phyloP scores from a whole-genome alignment of 2,888 invertebrate species.

The Anagyrus pseudococci region DNA sequence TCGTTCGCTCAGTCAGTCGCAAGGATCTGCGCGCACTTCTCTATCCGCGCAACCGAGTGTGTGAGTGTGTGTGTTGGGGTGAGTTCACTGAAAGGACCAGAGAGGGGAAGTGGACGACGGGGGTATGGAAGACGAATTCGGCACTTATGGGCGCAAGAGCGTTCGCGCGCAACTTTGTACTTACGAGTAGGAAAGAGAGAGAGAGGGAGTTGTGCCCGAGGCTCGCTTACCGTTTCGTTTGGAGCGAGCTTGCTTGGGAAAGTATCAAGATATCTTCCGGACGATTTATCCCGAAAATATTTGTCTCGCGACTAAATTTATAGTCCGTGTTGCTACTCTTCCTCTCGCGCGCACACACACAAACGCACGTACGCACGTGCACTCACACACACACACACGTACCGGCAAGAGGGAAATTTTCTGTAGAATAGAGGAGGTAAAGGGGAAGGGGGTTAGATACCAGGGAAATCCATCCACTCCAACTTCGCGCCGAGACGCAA shows the following conservation, averaged over 20 bases:
- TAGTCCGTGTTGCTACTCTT: neutral
- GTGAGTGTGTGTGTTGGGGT: no score
- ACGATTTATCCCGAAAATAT: constrained; percentile 34
- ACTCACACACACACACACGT: no score
- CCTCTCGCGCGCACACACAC: neutral
- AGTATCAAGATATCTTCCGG: constrained; percentile 34
- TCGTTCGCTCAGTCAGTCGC: constrained; percentile 1
- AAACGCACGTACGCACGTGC: neutral
- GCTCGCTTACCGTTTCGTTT: no score
- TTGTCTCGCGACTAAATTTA: constrained; percentile 28
- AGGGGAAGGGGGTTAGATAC: constrained; percentile 8
- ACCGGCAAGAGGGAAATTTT: constrained; percentile 3
- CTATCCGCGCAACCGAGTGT: no score
- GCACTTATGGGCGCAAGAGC: constrained; percentile 22
- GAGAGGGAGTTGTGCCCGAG: no score
- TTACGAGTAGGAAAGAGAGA: no score
- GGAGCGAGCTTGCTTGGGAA: no score
- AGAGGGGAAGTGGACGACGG: no score
- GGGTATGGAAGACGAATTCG: constrained; percentile 27
- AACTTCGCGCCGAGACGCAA: constrained; percentile 10
- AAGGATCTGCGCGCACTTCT: neutral
- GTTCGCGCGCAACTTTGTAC: no score
- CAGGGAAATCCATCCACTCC: constrained; percentile 11
- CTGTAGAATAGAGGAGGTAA: neutral
- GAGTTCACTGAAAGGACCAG: no score